Base-by-base conservation (phyloP, 2,888 invertebrate species). In the Frankliniella intonsa region DNA sequence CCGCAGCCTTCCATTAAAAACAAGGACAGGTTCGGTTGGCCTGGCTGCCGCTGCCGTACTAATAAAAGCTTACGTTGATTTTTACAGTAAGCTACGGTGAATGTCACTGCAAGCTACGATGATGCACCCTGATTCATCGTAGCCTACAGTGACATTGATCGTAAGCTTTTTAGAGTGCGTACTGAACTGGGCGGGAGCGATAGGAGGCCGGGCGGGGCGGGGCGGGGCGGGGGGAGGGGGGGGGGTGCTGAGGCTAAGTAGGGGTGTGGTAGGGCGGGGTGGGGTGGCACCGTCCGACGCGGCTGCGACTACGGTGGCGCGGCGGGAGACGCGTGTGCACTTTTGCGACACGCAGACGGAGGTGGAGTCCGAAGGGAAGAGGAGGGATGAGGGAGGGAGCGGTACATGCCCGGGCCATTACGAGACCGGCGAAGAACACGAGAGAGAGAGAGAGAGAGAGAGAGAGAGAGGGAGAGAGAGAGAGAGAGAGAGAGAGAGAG, bases 1-100 rank as follows among this genome's bases (percentile, higher is more conserved):
- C 69, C 69, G 12, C 69, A 76, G 69, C 25, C 69, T 76, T 76
- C 69, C 69, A 76, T 76, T 76, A 76, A 76, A 76, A 76, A 76
- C 69, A 76, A 76, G 69, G 69, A 22, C 69, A 76, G 69, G 69
- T 76, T 76, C 69, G 69, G 25, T 19, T 14, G 55, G 11, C 14
- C 55, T 38, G 38, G 38, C 38, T 38, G 38, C 38, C 38, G 38
- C 38, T 38, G 38, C 38, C 38, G n/a, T n/a, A n/a, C n/a, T n/a
- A n/a, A n/a, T n/a, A n/a, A n/a, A n/a, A n/a, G n/a, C n/a, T n/a
- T n/a, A n/a, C n/a, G n/a, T n/a, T n/a, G n/a, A n/a, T n/a, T n/a
- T n/a, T n/a, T n/a, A n/a, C n/a, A n/a, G n/a, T n/a, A n/a, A n/a
- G n/a, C n/a, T n/a, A n/a, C n/a, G n/a, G n/a, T n/a, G n/a, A n/a